A percentile compares a stretch with the other conserved stretches of the same genome.
These are phyloP conservation scores for Fulmarus glacialis DNA, from an alignment of 2,113 vertebrate species.

Conservation along the genomic window DNA sequence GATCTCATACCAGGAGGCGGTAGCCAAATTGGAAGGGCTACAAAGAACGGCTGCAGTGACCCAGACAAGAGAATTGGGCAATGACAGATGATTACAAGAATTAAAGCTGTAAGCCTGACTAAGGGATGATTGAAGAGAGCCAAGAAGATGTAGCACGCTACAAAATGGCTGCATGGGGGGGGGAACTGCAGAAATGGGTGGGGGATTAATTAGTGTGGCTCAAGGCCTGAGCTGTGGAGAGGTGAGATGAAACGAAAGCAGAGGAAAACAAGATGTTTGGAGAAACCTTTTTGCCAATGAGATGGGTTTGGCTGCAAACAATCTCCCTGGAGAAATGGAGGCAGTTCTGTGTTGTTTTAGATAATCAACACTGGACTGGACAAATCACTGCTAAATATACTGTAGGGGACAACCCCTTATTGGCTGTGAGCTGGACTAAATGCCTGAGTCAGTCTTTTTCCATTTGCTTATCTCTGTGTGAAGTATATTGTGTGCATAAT, in stretches of 20 bases:
- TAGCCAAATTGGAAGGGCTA: not conserved
- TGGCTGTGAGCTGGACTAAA: not conserved
- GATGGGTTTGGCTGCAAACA: not conserved
- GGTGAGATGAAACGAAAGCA: not conserved
- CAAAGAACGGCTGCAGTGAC: not conserved
- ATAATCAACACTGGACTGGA: not conserved
- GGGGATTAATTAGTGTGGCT: not conserved
- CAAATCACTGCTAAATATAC: slow-evolving; percentile 17
- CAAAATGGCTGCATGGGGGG: not conserved
- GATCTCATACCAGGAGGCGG: accelerated
- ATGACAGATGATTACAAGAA: not conserved
- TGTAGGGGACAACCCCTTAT: not conserved
- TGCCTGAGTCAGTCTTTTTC: not conserved
- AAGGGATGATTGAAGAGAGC: not conserved
- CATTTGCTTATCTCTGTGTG: slow-evolving; percentile 1
- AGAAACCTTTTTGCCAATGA: not conserved
- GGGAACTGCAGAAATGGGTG: not conserved
- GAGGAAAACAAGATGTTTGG: not conserved
- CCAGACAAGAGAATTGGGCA: not conserved
- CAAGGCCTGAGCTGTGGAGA: not conserved
- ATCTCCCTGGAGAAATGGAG: not conserved
- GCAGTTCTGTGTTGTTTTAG: not conserved
- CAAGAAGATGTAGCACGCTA: not conserved
- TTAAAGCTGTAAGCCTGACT: slow-evolving; percentile 9
- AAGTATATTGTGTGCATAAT: not conserved